A percentile compares a stretch with the other conserved stretches of the same genome.
Conservation (phyloP, 2,113 vertebrate species). For the Pygoscelis adeliae region DNA sequence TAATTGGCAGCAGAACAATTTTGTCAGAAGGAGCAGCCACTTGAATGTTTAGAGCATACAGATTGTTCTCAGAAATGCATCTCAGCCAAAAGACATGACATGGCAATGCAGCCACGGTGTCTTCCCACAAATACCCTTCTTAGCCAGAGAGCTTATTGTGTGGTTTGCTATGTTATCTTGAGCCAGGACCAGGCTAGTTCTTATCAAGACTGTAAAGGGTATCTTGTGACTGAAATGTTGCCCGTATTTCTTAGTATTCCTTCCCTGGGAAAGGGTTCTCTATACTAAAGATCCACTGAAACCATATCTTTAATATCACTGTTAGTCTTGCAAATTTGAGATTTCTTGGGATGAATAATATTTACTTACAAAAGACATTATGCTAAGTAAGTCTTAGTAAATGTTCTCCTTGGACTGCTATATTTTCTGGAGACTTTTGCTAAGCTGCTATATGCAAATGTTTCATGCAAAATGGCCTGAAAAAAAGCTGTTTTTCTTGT, state of each 20-base stretch:
- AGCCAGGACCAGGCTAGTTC: not conserved
- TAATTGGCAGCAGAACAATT: not conserved
- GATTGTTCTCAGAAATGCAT: not conserved
- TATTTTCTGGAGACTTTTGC: conserved; percentile 30
- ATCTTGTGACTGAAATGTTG: not conserved
- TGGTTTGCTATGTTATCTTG: not conserved
- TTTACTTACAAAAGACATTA: conserved; percentile 59
- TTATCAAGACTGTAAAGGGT: not conserved
- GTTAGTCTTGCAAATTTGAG: conserved; percentile 14
- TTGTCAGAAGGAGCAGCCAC: not conserved
- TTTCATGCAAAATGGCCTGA: not conserved
- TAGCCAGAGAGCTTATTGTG: not conserved
- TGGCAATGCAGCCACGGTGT: not conserved
- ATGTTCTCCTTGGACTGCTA: conserved; percentile 4
- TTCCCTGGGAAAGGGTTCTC: not conserved
- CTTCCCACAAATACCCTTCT: not conserved
- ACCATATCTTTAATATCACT: not conserved
- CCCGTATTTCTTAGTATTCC: not conserved
- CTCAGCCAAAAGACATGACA: not conserved
- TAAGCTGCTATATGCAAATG: not conserved
- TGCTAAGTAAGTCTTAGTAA: conserved; percentile 44
- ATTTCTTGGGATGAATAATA: conserved; percentile 54
- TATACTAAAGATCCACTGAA: not conserved
- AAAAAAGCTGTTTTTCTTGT: not conserved
- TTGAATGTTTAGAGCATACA: not conserved